Evolutionary conservation across 1,140 invertebrate species (phyloP).

Genomic region (Andrena cerasifolii): DNA sequence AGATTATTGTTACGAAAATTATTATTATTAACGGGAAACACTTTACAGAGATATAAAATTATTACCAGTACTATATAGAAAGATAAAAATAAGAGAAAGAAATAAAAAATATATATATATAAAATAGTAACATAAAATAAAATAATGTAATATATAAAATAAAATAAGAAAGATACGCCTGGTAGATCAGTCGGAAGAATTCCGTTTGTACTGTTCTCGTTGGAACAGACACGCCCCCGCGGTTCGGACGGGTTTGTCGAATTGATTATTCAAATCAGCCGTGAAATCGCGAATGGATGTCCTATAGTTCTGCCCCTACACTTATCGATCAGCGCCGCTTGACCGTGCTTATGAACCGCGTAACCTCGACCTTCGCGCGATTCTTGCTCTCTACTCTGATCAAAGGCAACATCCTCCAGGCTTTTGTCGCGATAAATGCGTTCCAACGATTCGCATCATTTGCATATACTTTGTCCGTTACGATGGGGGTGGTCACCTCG

Average conservation of each 20-base stretch:
- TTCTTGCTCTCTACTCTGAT: conserved; percentile 11
- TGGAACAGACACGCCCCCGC: neutral
- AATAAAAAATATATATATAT: too few relatives aligned
- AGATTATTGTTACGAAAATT: too few relatives aligned
- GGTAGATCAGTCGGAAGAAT: neutral
- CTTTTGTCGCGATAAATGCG: neutral
- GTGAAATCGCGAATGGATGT: conserved; percentile 28
- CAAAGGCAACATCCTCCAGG: neutral
- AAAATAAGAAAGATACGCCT: neutral
- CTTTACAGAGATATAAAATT: too few relatives aligned
- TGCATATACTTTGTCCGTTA: too few relatives aligned
- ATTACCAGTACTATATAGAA: too few relatives aligned
- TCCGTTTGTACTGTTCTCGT: neutral
- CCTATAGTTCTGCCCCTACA: conserved; percentile 8
- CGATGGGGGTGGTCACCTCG: too few relatives aligned
- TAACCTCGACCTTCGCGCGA: conserved; percentile 50
- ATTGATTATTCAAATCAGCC: conserved; percentile 20
- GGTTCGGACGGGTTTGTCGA: neutral
- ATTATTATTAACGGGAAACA: too few relatives aligned
- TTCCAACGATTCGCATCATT: neutral
- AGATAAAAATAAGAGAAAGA: too few relatives aligned
- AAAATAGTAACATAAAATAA: too few relatives aligned
- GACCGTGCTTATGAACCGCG: conserved; percentile 35
- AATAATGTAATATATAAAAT: too few relatives aligned
- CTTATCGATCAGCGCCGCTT: conserved; percentile 53